A percentile compares a stretch with the other conserved stretches of the same genome.
phyloP scores from a whole-genome alignment of 2,888 invertebrate species.

The Torymus tubicola region DNA sequence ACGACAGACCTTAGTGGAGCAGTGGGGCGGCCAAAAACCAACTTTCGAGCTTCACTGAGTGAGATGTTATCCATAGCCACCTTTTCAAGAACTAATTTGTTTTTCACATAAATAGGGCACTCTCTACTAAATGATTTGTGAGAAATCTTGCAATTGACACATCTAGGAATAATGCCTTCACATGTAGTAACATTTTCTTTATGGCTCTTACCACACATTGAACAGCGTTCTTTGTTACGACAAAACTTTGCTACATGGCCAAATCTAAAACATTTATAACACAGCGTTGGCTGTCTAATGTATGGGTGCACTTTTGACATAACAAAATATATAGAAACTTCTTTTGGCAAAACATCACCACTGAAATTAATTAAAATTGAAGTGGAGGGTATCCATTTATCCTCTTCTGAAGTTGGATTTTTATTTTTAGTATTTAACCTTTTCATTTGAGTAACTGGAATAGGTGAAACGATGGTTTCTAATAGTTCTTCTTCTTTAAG shows the following conservation, averaged over 20 bases:
- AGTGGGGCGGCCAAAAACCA: neutral
- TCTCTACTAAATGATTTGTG: neutral
- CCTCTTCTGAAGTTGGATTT: neutral
- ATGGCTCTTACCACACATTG: neutral
- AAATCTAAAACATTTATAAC: conserved; percentile 12
- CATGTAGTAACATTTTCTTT: neutral
- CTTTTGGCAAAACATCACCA: neutral
- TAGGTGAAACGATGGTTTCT: neutral
- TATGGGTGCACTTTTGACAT: conserved; percentile 4
- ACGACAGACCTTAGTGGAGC: neutral
- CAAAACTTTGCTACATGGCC: neutral
- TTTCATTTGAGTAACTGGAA: neutral
- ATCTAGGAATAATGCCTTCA: neutral
- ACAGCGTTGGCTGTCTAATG: neutral
- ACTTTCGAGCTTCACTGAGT: neutral
- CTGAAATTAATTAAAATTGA: neutral
- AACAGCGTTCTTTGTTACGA: neutral
- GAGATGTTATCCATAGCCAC: neutral
- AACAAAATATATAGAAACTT: neutral
- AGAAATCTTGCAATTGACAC: conserved; percentile 5
- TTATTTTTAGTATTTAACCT: conserved; percentile 1
- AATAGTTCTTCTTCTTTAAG: neutral
- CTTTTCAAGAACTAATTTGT: neutral
- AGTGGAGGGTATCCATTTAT: neutral
- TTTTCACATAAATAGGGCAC: neutral